Evolutionary conservation across 2,888 invertebrate species (phyloP), one percentile per base, ranked within the genome.

Genomic region (Therioaphis trifolii): DNA sequence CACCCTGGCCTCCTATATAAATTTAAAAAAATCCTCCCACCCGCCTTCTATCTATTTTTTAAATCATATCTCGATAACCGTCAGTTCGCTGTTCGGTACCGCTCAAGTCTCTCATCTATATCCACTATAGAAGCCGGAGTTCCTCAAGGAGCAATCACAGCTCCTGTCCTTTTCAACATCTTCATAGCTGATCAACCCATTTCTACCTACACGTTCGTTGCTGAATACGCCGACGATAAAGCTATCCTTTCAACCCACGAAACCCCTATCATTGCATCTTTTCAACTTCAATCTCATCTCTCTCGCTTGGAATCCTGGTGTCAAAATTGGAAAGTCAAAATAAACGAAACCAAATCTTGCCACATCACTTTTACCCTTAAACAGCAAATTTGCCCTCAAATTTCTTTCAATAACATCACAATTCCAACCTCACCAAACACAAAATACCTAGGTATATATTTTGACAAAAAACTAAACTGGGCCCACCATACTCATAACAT

Each of bases 1-100:
- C 58, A 69, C 21, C 1, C 29, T 35, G 78, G 84, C 1, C 61
- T 84, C 18, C 24, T 74, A n/a, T 24, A 27, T 21, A 78, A 79
- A 52, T 12, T 84, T 1, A 79, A 69, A 69, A 21, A 46, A 69
- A 66, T 66, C 11, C 40, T 21, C n/a, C n/a, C n/a, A 35, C 21
- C 46, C 15, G 11, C 43, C 14, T 24, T 9, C n/a, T 21, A 24
- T 24, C 5, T 46, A 24, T 18, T 46, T 24, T 69, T 46, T 24
- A 15, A 69, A 24, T 46, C 69, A 7, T 46, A 69, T 21, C 0
- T 21, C 21, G 4, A 4, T 7, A 7, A 9, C n/a, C n/a, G n/a
- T n/a, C n/a, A n/a, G n/a, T n/a, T n/a, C n/a, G n/a, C n/a, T n/a
- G n/a, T n/a, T n/a, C 14, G 14, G 9, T 68, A 40, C 68, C 43